Base-by-base conservation (phyloP, 2,113 vertebrate genomes). In the Melanerpes formicivorus region DNA sequence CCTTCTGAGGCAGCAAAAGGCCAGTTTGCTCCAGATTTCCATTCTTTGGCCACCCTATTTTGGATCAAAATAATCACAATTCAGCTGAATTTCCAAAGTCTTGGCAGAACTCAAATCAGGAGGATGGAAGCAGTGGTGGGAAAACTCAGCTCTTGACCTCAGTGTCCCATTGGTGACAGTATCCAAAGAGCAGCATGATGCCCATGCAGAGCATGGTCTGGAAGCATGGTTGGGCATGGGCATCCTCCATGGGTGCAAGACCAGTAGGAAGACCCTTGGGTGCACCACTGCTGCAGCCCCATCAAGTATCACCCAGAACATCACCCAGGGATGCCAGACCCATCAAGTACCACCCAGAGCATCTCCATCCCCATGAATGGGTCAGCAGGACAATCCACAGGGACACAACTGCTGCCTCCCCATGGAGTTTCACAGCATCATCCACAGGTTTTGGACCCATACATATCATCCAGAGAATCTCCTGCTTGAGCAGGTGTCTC, bases 241-340 rank as follows among this genome's bases (percentile, higher is more conserved):
- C 46, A 56, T 9, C 22, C 10, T 62, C 18, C 42, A 2, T 2
- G 0, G 46, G 18, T 2, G 18, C 71, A 40, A 60, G 34, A 2
- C 44, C 70, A 11, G n/a, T 3, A 2, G 54, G 26, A 3, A 6
- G 1, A 26, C 10, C 10, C 5, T 3, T 0, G 22, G 32, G 23
- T 25, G 42, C 66, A 6, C 16, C n/a, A 3, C 22, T 9, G 34
- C 27, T 17, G 52, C 60, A n/a, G 9, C 27, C 54, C 2, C 6
- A 4, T 2, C 1, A 2, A 17, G 7, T 1, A 2, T 22, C 18
- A 4, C 46, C 25, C 46, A 2, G 26, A 26, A 44, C 42, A 44
- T 44, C 42, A 44, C 42, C 42, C 42, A 44, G 42, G 42, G 42
- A 44, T 44, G 42, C 42, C 42, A 44, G 14, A 44, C 14, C 42